Evolutionary conservation across 2,888 invertebrate species (phyloP).

Genomic region (Lutraria lutraria): DNA sequence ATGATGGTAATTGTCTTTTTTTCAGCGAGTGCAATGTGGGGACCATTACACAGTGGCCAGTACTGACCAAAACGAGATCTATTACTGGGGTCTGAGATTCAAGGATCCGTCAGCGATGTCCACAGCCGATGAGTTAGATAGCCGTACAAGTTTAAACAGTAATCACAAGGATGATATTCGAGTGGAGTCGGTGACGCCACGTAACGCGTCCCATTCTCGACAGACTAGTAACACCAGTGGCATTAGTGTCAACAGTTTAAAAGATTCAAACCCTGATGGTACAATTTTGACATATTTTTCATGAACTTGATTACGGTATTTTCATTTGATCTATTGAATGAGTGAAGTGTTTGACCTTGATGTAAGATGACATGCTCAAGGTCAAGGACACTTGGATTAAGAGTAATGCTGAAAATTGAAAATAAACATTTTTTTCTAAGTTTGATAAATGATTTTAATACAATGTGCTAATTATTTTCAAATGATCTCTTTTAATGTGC

Average conservation of each 20-base stretch:
- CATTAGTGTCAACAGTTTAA: conserved; percentile 60
- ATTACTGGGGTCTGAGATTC: conserved; percentile 90
- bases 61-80: conserved; percentile 90
- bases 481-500: too few species aligned
- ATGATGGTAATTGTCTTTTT: background rate
- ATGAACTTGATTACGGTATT: background rate
- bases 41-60: conserved; percentile 90
- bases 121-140: conserved; percentile 69
- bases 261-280: conserved; percentile 39
- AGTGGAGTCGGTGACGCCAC: conserved; percentile 40
- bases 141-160: conserved; percentile 74
- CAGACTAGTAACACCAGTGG: conserved; percentile 71
- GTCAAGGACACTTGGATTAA: too few species aligned
- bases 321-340: too few species aligned
- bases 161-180: conserved; percentile 60
- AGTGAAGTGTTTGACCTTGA: too few species aligned
- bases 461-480: too few species aligned
- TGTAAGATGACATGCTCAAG: too few species aligned
- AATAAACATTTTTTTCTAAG: too few species aligned
- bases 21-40: conserved; percentile 90
- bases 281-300: background rate
- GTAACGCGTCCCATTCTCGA: conserved; percentile 43
- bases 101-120: conserved; percentile 64
- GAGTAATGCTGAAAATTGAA: too few species aligned
- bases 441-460: too few species aligned